Evolutionary conservation across 2,888 invertebrate genomes (phyloP).

Genomic region (Nomada ferruginata): DNA sequence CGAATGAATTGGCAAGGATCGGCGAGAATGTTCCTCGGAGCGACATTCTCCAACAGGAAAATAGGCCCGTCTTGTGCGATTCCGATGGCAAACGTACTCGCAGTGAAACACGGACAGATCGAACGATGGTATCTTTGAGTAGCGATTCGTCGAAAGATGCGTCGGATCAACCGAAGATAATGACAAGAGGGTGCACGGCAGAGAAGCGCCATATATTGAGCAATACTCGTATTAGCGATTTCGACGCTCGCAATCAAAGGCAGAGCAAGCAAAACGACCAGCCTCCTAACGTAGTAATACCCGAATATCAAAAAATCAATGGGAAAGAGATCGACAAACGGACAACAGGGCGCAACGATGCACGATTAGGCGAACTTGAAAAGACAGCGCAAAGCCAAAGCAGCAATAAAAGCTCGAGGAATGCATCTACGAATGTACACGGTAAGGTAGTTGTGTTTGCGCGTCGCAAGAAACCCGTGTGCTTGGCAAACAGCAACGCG

Average conservation of each 20-base stretch:
- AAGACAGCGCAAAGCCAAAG: neutral
- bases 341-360: neutral
- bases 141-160: too few species aligned
- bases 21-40: neutral
- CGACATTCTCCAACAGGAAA: neutral
- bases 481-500: constrained; percentile 73
- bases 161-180: neutral
- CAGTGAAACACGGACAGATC: neutral
- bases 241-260: neutral
- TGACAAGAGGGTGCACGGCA: too few species aligned
- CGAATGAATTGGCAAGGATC: neutral
- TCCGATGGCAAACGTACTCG: neutral
- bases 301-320: neutral
- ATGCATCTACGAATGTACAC: constrained; percentile 27
- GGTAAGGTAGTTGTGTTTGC: constrained; percentile 66
- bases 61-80: neutral
- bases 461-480: constrained; percentile 73
- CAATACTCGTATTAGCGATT: neutral
- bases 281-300: neutral
- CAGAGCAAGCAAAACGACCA: constrained; percentile 4
- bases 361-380: neutral
- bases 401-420: neutral
- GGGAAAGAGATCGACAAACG: neutral
- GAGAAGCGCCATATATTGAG: too few species aligned
- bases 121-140: neutral